Conservation (phyloP, 1,140 invertebrate species). For the Drosophila athabasca region DNA sequence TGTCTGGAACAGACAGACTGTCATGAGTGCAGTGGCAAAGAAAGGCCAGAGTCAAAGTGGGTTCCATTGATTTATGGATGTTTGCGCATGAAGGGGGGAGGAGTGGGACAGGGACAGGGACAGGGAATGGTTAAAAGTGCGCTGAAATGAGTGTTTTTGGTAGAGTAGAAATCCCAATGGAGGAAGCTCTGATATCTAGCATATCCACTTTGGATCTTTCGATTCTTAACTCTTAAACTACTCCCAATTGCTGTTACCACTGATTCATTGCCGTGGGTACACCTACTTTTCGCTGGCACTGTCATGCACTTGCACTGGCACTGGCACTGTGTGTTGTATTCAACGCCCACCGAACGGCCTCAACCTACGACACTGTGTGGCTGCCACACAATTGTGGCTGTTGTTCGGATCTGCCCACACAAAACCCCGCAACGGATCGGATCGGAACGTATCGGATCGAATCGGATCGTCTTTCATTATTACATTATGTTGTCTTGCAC, state of each 20-base stretch:
- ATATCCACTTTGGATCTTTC: too few species aligned
- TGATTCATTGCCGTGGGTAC: constrained; percentile 11
- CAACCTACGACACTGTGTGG: constrained; percentile 34
- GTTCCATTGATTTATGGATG: too few species aligned
- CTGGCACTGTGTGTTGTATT: constrained; percentile 28
- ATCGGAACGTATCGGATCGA: too few species aligned
- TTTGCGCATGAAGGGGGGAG: too few species aligned
- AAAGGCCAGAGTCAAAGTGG: not conserved
- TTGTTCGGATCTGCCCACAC: too few species aligned
- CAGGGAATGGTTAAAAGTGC: too few species aligned
- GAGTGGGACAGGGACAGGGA: too few species aligned
- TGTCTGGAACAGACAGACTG: constrained; percentile 4
- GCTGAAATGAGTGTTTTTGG: too few species aligned
- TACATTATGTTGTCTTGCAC: constrained; percentile 24
- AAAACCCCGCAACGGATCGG: constrained; percentile 8
- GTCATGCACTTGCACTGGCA: constrained; percentile 36
- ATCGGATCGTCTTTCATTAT: constrained; percentile 3
- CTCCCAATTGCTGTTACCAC: too few species aligned
- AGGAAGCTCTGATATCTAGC: too few species aligned
- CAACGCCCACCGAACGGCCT: constrained; percentile 31
- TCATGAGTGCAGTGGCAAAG: constrained; percentile 9
- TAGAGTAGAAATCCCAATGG: too few species aligned
- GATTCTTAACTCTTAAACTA: too few species aligned
- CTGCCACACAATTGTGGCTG: constrained; percentile 21
- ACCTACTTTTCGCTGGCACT: constrained; percentile 31